Evolutionary conservation across 2,888 invertebrate genomes (phyloP).

Genomic region (Halictus quadricinctus): DNA sequence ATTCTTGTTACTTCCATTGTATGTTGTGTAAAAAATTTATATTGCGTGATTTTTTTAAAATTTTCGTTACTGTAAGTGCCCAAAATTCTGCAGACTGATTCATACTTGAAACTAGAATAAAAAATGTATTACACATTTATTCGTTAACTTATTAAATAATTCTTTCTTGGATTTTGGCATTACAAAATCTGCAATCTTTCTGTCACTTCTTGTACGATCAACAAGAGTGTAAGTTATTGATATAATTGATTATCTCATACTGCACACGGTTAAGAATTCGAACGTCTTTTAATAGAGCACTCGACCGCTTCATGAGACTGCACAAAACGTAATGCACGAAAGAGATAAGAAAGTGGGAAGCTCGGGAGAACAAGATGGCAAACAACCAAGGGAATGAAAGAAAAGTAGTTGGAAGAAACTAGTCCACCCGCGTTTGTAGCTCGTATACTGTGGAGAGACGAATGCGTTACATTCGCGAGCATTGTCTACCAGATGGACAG

Average conservation of each 20-base stretch:
- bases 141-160: no score
- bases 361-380: constrained; percentile 6
- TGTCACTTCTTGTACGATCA: not conserved
- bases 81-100: no score
- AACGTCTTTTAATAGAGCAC: not conserved
- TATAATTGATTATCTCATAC: not conserved
- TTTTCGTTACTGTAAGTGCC: no score
- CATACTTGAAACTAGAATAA: no score
- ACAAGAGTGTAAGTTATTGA: not conserved
- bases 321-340: constrained; percentile 1
- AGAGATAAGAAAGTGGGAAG: not conserved
- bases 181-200: not conserved
- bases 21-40: no score
- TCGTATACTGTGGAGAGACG: not conserved
- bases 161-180: no score
- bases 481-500: not conserved
- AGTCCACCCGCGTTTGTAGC: constrained; percentile 22
- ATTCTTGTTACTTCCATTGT: no score
- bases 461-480: not conserved
- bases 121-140: no score
- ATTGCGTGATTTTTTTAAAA: no score
- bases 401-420: constrained; percentile 17
- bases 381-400: constrained; percentile 16
- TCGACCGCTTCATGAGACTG: not conserved
- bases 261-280: not conserved